phyloP scores from a whole-genome alignment of 2,888 invertebrate genomes.

The Tethea ocularis region DNA sequence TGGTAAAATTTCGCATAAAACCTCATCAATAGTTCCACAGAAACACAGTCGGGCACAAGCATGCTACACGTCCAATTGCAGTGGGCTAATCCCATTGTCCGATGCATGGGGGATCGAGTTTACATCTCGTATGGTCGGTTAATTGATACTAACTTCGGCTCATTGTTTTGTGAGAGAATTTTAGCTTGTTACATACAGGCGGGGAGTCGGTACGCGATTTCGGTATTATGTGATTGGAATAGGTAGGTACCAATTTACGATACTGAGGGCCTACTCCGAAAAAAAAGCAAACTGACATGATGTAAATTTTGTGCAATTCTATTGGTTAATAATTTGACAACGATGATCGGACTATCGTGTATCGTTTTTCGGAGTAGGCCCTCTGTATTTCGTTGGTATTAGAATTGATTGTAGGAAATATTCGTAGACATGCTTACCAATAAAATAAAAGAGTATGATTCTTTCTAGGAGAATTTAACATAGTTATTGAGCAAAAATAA shows the following conservation, averaged over 20 bases:
- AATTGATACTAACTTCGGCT: constrained; percentile 25
- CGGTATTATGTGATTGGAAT: constrained; percentile 8
- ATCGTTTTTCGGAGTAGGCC: no score
- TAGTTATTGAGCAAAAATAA: no score
- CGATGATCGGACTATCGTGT: no score
- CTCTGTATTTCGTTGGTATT: not conserved
- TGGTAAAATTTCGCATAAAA: not conserved
- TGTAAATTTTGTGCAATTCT: no score
- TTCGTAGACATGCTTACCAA: no score
- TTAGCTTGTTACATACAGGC: not conserved
- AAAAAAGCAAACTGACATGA: no score
- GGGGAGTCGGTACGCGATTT: not conserved
- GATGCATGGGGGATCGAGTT: constrained; percentile 23
- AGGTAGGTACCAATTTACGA: no score
- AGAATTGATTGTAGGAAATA: not conserved
- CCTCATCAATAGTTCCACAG: constrained; percentile 27
- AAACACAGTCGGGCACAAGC: constrained; percentile 20
- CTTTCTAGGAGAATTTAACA: no score
- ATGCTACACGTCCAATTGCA: constrained; percentile 38
- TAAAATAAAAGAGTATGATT: no score
- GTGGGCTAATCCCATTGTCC: constrained; percentile 28
- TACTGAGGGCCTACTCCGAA: no score
- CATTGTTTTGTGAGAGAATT: constrained; percentile 17
- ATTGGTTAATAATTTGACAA: no score
- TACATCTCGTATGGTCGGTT: constrained; percentile 19